Base-by-base conservation (phyloP, 2,888 invertebrate genomes). In the Diadromus collaris region DNA sequence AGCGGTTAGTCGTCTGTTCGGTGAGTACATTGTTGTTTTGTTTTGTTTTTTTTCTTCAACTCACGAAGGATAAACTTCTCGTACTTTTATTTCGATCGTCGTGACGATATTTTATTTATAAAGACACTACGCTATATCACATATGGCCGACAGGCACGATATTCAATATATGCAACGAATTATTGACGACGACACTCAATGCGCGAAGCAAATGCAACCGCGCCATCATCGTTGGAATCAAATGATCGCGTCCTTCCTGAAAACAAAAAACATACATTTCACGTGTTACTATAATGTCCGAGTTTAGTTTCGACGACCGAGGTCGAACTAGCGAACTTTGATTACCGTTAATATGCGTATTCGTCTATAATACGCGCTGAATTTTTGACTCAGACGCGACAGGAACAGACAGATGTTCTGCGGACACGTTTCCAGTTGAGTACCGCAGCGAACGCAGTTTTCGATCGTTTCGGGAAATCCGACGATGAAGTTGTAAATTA, bases 321-420 rank as follows among this genome's bases (percentile, higher is more conserved):
- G n/a, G n/a, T n/a, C n/a, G n/a, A n/a, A n/a, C n/a, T 9, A n/a
- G 7, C 0, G 19, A 48, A 19, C 6, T 48, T 58, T 91, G 16
- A 93, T 92, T 91, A 96, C 96, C 82, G 93, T 93, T 80, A 96
- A 91, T 86, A 97, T 94, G 83, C 94, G 93, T 44, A 94, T 92
- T 87, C 93, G 93, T 80, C 95, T 92, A 86, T 97, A 97, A 87
- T 96, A 97, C 70, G 94, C 92, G 88, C 96, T 96, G 86, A 96
- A 94, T 7, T 92, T 88, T 51, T 93, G 92, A 27, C 94, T 94
- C 88, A 96, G 91, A 9, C 92, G 92, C 77, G 93, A 93, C 7
- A 96, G 90, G 88, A 93, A 96, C 76, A 92, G 91, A 81, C 95
- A 93, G 48, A 96, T 90, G 58, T 92, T 89, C 84, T 96, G 95